Evolutionary conservation across 2,797 vertebrate genomes (phyloP), one percentile per base, ranked within the genome.

Genomic region (Tapera naevia): DNA sequence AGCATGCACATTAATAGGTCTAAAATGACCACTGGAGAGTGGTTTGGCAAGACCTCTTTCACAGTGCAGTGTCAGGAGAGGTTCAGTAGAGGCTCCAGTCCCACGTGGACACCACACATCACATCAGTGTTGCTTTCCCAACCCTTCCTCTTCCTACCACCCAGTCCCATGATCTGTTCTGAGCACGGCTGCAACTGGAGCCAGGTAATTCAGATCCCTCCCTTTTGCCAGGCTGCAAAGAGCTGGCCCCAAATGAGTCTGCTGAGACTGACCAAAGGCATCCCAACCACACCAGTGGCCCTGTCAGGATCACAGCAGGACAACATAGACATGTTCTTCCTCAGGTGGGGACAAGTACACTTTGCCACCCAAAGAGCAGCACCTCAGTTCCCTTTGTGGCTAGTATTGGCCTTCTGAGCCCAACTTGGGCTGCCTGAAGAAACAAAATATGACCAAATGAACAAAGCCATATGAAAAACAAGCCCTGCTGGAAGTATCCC

Each of bases 81-180:
- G 14, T 28, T 57, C 2, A 4, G 8, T 8, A 2, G 3, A 58
- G 57, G 33, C 37, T 90, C 43, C 60, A 80, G 46, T 28, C 14
- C 51, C 43, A 45, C 3, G 0, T 0, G 0, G 67, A 78, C 46
- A 76, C 1, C 39, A 57, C 11, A 1, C 21, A 62, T n/a, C 24
- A 27, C 27, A 39, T 15, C 27, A 25, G 24, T 3, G 2, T 11
- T 41, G 27, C n/a, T 4, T 70, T 82, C 41, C 56, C 35, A 69
- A 27, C 21, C 51, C 43, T 24, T 30, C 0, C 5, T 27, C 35
- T 56, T 66, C 50, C 71, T 43, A 48, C 32, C 45, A 86, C 3
- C 35, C 56, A 71, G 51, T 48, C 43, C 19, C 53, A 22, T 5
- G 0, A 56, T 12, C 48, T 3, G 1, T 45, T 39, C 64, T 58